Percentiles rank a stretch among this genome's conserved stretches.
These are phyloP conservation scores for Procambarus clarkii DNA, from an alignment of 1,140 invertebrate species.

Conservation along the genomic window DNA sequence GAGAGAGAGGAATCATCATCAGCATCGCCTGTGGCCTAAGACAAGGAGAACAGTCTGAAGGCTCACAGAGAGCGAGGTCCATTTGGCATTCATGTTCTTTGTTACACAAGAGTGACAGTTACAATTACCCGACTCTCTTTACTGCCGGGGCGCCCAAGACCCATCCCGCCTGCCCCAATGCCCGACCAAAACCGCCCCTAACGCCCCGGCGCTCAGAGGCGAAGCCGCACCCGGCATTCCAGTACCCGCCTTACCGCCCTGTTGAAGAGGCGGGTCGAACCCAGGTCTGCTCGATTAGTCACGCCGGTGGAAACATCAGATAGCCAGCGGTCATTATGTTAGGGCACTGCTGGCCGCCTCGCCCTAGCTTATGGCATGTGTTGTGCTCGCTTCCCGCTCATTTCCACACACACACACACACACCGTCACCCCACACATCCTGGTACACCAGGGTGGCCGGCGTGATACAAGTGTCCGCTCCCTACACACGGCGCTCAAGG, in stretches of 20 bases:
- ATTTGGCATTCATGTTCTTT: constrained; percentile 65
- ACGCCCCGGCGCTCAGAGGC: not conserved
- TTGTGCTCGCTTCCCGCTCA: too few relatives aligned
- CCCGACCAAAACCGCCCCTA: not conserved
- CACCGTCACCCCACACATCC: not conserved
- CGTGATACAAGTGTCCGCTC: too few relatives aligned
- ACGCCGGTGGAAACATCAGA: constrained; percentile 54
- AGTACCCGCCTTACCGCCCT: constrained; percentile 14
- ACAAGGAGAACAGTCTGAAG: constrained; percentile 37
- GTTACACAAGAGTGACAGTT: constrained; percentile 58
- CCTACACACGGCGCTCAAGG: not conserved
- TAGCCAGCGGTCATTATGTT: constrained; percentile 51
- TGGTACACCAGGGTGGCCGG: not conserved
- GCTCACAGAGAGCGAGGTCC: constrained; percentile 36
- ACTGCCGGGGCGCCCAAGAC: constrained; percentile 19
- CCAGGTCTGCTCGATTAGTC: constrained; percentile 57
- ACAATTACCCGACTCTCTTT: constrained; percentile 61
- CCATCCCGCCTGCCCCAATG: not conserved
- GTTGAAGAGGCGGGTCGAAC: constrained; percentile 28
- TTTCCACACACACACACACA: too few relatives aligned
- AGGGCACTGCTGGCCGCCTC: not conserved
- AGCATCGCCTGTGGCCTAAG: constrained; percentile 16
- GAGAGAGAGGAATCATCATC: not conserved
- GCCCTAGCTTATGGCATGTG: not conserved
- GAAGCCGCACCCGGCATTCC: not conserved